phyloP scores from a whole-genome alignment of 2,797 vertebrate genomes.

The Sciaenops ocellatus region DNA sequence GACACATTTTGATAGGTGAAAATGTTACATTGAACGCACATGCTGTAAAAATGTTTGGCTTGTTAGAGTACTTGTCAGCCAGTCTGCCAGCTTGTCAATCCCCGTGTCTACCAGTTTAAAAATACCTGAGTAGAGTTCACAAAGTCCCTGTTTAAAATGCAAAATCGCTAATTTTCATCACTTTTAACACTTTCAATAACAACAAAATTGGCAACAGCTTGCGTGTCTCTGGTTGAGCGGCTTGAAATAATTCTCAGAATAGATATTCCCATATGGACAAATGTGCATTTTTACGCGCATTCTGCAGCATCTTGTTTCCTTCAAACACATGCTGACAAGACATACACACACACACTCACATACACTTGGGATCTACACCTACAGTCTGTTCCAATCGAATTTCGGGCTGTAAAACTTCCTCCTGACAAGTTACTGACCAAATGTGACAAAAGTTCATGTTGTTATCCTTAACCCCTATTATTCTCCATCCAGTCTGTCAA shows the following conservation, averaged over 20 bases:
- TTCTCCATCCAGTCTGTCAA: slow-evolving; percentile 73
- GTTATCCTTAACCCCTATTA: slow-evolving; percentile 74
- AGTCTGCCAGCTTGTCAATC: slow-evolving; percentile 28
- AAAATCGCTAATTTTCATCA: slow-evolving; percentile 60
- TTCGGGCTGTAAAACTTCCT: slow-evolving; percentile 51
- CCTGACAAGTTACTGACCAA: slow-evolving; percentile 71
- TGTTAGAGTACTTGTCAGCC: slow-evolving; percentile 48
- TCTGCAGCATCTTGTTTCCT: slow-evolving; percentile 38
- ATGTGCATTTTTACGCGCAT: slow-evolving; percentile 53
- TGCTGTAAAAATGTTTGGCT: slow-evolving; percentile 34
- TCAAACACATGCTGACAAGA: slow-evolving; percentile 55
- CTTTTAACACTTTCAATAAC: slow-evolving; percentile 55
- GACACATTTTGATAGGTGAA: slow-evolving; percentile 32
- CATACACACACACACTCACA: slow-evolving; percentile 25
- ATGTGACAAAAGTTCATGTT: slow-evolving; percentile 73
- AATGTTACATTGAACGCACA: slow-evolving; percentile 28
- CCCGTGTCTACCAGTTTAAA: slow-evolving; percentile 7
- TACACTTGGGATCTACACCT: slow-evolving; percentile 29
- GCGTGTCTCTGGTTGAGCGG: slow-evolving; percentile 60
- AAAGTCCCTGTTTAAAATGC: slow-evolving; percentile 49
- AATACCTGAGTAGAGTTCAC: slow-evolving; percentile 29
- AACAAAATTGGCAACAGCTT: slow-evolving; percentile 62
- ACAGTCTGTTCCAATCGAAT: slow-evolving; percentile 34
- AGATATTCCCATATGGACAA: slow-evolving; percentile 63
- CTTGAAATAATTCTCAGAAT: slow-evolving; percentile 65